Base-by-base conservation (phyloP, 2,113 vertebrate genomes). In the Cyphomyrus discorhynchus region DNA sequence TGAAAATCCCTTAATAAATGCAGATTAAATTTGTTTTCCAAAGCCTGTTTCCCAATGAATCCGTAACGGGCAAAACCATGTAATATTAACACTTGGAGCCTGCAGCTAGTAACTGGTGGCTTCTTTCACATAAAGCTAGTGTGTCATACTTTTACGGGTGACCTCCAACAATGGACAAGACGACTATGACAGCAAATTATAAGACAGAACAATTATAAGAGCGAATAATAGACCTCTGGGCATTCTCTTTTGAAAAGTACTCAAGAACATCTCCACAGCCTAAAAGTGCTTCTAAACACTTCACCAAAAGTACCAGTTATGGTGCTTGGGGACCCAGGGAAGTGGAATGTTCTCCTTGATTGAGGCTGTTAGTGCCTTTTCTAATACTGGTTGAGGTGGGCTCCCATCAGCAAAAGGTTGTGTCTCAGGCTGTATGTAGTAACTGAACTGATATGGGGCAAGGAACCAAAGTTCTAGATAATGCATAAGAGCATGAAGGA, bases 1-100 rank as follows among this genome's bases (percentile, higher is more conserved):
- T 45, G 19, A 88, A 88, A 58, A 46, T 88, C 53, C 31, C 62
- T 88, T 66, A 62, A 88, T 62, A 66, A 66, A 88, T 42, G 53
- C 87, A 45, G 52, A 88, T 88, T n/a, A 66, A 45, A 58, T 88
- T 88, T 62, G 17, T 58, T 58, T 58, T 58, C 35, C 86, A 62
- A 62, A 88, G 56, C 87, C 53, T 24, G 8, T 42, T 45, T 88
- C 21, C 50, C 85, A 53, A n/a, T 58, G 56, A 46, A 62, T 62
- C 53, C 1, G 35, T 62, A 88, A 45, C 35, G 27, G 74, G 31
- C 49, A 11, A 66, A 88, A 46, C 19, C 21, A 21, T 42, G 31
- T 62, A n/a, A 88, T 88, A 66, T 62, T 62, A 27, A 62, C 56
- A 8, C 62, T 66, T 66, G 56, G 10, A 66, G 3, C 56, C 56